Evolutionary conservation across 2,797 vertebrate genomes (phyloP).

Genomic region (Heteromormyrus szaboi): DNA sequence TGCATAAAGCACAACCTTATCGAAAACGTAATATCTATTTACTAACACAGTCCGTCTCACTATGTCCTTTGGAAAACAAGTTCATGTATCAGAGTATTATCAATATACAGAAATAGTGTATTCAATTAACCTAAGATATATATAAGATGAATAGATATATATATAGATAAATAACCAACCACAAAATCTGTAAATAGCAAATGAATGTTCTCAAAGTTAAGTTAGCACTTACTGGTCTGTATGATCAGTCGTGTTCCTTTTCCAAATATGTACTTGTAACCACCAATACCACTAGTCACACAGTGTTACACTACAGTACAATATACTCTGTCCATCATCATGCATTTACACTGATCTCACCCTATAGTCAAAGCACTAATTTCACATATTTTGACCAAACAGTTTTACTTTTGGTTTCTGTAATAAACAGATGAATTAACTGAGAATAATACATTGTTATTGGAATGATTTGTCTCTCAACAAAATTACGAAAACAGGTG

Average conservation of each 20-base stretch:
- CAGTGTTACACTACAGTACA: slow-evolving; percentile 45
- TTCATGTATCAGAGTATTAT: not conserved
- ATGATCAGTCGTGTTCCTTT: slow-evolving; percentile 46
- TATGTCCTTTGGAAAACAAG: not conserved
- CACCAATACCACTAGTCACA: slow-evolving; percentile 38
- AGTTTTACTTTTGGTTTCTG: not conserved
- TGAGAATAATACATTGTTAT: not conserved
- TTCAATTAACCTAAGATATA: not conserved
- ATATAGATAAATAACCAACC: not conserved
- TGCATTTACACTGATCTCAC: not conserved
- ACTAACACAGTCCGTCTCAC: not conserved
- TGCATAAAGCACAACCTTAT: not conserved
- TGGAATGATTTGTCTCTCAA: not conserved
- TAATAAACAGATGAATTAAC: not conserved
- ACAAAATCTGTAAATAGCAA: not conserved
- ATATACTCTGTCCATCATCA: slow-evolving; percentile 27
- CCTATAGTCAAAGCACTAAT: not conserved
- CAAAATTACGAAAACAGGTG: not conserved
- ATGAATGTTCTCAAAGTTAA: not conserved
- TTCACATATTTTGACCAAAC: not conserved
- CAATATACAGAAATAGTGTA: not conserved
- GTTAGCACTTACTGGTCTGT: slow-evolving; percentile 14
- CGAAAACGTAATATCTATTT: not conserved
- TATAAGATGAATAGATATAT: not conserved
- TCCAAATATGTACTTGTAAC: slow-evolving; percentile 35